A percentile compares a stretch with the other conserved stretches of the same genome.
These are phyloP conservation scores for Mycetomoellerius zeteki DNA, from an alignment of 1,140 invertebrate species.

Conservation along the genomic window DNA sequence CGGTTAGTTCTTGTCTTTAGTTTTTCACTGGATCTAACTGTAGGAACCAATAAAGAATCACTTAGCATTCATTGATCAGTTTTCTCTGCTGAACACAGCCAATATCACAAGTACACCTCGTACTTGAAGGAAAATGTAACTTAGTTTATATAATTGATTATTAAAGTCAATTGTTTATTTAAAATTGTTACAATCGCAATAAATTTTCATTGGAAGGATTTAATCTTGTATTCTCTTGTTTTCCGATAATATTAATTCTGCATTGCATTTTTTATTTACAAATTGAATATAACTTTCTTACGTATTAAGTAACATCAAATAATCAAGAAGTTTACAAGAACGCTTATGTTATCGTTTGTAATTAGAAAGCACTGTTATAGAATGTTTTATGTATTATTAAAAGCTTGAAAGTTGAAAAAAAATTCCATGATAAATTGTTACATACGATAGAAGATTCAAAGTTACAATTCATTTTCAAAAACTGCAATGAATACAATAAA, in stretches of 20 bases:
- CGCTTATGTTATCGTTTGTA: conserved; percentile 32
- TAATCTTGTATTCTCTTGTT: conserved; percentile 44
- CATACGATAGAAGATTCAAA: conserved; percentile 5
- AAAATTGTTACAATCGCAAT: background rate
- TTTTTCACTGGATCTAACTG: no score
- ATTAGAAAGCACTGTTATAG: conserved; percentile 24
- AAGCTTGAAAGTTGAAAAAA: background rate
- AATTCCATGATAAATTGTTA: conserved; percentile 19
- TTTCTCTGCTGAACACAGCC: background rate
- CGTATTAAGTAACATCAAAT: conserved; percentile 1
- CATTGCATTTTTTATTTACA: conserved; percentile 45
- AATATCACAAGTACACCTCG: conserved; percentile 4
- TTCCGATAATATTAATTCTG: conserved; percentile 32
- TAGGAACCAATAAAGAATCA: no score
- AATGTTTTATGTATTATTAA: conserved; percentile 12
- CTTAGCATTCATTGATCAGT: no score
- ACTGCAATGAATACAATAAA: conserved; percentile 16
- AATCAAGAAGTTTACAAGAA: conserved; percentile 9
- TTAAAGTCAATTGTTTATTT: conserved; percentile 30
- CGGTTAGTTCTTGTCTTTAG: no score
- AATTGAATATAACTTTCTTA: conserved; percentile 43
- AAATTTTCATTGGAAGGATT: conserved; percentile 24
- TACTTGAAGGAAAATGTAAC: conserved; percentile 6
- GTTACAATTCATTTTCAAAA: conserved; percentile 32
- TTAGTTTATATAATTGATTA: conserved; percentile 23